These are phyloP conservation scores for Drosophila engyochracea DNA, from an alignment of 2,888 invertebrate genomes.

Conservation along the genomic window DNA sequence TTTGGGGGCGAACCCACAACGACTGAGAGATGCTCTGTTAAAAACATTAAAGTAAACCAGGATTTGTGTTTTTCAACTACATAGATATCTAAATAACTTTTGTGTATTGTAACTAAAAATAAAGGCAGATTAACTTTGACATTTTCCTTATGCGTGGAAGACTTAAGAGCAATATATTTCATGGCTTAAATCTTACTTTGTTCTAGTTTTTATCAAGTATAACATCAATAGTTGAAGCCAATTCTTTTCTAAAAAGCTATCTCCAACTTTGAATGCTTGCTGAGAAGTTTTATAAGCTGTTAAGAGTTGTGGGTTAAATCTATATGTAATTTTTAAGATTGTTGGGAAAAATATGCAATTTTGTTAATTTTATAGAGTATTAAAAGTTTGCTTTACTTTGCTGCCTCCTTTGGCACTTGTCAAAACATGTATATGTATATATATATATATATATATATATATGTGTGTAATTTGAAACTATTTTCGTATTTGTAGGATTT, in stretches of 20 bases:
- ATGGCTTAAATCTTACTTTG: neutral
- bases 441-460: neutral
- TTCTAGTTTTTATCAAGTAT: neutral
- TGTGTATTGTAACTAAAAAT: neutral
- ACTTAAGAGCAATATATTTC: neutral
- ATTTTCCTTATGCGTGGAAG: neutral
- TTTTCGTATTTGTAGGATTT: conserved; percentile 70
- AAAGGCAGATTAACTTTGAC: too few species aligned
- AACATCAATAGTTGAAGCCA: neutral
- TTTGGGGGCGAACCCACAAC: neutral
- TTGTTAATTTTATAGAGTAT: conserved; percentile 10
- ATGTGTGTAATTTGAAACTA: conserved; percentile 52
- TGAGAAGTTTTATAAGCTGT: neutral
- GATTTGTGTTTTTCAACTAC: neutral
- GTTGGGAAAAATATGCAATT: neutral
- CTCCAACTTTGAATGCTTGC: neutral
- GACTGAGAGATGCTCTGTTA: conserved; percentile 26
- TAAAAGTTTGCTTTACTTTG: neutral
- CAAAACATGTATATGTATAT: conserved; percentile 6
- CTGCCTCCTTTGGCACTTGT: conserved; percentile 1
- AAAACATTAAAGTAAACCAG: neutral
- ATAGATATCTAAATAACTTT: neutral
- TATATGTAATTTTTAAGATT: neutral
- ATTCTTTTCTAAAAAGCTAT: neutral
- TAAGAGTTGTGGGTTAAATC: neutral